These are phyloP conservation scores for Portunus trituberculatus DNA, from an alignment of 1,140 invertebrate genomes.

Conservation along the genomic window DNA sequence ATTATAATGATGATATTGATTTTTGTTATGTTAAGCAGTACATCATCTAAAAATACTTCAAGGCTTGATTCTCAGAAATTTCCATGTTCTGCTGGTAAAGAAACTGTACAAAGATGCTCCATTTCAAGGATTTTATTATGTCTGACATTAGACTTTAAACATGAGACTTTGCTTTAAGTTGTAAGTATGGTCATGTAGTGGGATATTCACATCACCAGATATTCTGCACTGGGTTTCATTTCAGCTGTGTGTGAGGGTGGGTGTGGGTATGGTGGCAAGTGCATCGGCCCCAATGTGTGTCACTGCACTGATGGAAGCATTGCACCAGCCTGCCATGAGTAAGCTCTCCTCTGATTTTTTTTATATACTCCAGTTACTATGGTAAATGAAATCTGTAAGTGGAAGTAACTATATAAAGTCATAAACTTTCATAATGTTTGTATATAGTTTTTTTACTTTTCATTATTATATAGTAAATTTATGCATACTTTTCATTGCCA, in stretches of 20 bases:
- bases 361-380: background rate
- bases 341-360: background rate
- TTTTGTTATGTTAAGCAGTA: too few relatives aligned
- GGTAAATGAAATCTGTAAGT: background rate
- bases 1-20: too few relatives aligned
- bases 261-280: constrained; percentile 77
- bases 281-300: constrained; percentile 78
- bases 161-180: too few relatives aligned
- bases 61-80: too few relatives aligned
- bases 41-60: too few relatives aligned
- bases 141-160: too few relatives aligned
- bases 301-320: constrained; percentile 76
- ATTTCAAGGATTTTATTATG: too few relatives aligned
- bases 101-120: too few relatives aligned
- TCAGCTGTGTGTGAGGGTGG: constrained; percentile 77
- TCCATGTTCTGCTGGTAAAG: too few relatives aligned
- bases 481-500: background rate
- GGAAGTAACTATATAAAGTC: background rate
- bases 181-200: too few relatives aligned
- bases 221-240: background rate
- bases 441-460: background rate
- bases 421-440: background rate
- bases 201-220: background rate
- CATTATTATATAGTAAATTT: background rate
- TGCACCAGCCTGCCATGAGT: constrained; percentile 70